Percentiles rank a stretch among this genome's conserved stretches.
Conservation (phyloP, 2,888 invertebrate species). For the Thymelicus sylvestris region DNA sequence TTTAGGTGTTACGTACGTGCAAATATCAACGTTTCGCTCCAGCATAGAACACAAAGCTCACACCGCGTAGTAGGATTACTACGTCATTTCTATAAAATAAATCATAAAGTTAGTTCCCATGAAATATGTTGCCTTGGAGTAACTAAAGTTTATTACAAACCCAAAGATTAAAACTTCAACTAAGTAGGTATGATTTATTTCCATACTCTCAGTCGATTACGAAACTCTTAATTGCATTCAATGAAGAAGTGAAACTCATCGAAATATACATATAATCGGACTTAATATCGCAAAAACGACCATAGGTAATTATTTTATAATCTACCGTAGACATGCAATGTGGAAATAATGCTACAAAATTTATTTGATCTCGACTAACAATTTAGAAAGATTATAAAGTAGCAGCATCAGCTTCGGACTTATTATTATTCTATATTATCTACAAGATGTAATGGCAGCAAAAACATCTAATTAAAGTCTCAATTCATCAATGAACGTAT, state of each 20-base stretch:
- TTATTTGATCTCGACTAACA: slow-evolving; percentile 3
- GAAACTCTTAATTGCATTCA: slow-evolving; percentile 34
- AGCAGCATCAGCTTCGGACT: not conserved
- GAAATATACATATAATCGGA: slow-evolving; percentile 31
- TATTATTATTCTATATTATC: too few species aligned
- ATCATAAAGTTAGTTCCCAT: not conserved
- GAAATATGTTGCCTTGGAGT: not conserved
- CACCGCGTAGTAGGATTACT: too few species aligned
- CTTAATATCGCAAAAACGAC: slow-evolving; percentile 30
- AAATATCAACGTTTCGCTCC: too few species aligned
- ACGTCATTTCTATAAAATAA: too few species aligned
- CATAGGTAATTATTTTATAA: slow-evolving; percentile 29
- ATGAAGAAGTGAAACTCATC: slow-evolving; percentile 33
- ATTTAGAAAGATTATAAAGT: too few species aligned
- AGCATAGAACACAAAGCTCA: too few species aligned
- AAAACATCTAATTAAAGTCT: not conserved
- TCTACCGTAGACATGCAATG: slow-evolving; percentile 26
- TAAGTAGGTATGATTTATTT: slow-evolving; percentile 26
- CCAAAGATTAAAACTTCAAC: slow-evolving; percentile 10
- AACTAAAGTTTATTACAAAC: not conserved
- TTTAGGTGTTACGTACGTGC: too few species aligned
- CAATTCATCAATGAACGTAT: too few species aligned
- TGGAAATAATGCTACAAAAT: slow-evolving; percentile 21
- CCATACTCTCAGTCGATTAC: slow-evolving; percentile 22
- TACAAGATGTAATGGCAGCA: too few species aligned